These are phyloP conservation scores for Phaonia tiefii DNA, from an alignment of 2,888 invertebrate species.

Conservation along the genomic window DNA sequence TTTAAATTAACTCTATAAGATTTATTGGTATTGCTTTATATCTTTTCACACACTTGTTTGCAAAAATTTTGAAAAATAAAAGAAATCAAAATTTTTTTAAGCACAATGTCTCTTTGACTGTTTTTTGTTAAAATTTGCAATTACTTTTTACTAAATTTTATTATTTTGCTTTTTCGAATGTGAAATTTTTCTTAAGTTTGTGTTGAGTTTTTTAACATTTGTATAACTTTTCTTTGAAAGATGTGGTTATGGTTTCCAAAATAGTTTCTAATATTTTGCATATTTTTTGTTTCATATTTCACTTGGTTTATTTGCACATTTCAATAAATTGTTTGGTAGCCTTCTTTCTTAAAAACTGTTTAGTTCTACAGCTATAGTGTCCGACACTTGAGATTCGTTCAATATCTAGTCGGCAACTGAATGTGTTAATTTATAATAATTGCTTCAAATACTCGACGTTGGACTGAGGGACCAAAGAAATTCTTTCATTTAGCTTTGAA, in stretches of 20 bases:
- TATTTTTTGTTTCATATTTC: too few relatives aligned
- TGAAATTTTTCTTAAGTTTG: slow-evolving; percentile 34
- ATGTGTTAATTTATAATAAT: slow-evolving; percentile 69
- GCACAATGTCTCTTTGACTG: too few relatives aligned
- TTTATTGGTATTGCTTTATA: too few relatives aligned
- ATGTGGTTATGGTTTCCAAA: slow-evolving; percentile 14
- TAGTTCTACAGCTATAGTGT: not conserved
- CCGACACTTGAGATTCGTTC: slow-evolving; percentile 49
- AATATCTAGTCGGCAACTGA: slow-evolving; percentile 68
- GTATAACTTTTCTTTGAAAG: not conserved
- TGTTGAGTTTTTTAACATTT: slow-evolving; percentile 30
- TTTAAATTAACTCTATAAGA: too few relatives aligned
- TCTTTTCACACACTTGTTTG: too few relatives aligned
- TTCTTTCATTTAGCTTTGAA: slow-evolving; percentile 49
- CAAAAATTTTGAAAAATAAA: too few relatives aligned
- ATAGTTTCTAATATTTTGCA: not conserved
- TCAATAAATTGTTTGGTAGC: not conserved
- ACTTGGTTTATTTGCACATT: too few relatives aligned
- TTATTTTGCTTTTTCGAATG: slow-evolving; percentile 41
- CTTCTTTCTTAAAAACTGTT: not conserved
- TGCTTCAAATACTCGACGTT: slow-evolving; percentile 68
- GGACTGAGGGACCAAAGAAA: slow-evolving; percentile 40
- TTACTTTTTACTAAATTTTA: too few relatives aligned
- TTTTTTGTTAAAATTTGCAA: too few relatives aligned
- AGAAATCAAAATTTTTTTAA: too few relatives aligned